A percentile compares a stretch with the other conserved stretches of the same genome.
Conservation (phyloP, 2,113 vertebrate genomes). For the Stegostoma tigrinum region DNA sequence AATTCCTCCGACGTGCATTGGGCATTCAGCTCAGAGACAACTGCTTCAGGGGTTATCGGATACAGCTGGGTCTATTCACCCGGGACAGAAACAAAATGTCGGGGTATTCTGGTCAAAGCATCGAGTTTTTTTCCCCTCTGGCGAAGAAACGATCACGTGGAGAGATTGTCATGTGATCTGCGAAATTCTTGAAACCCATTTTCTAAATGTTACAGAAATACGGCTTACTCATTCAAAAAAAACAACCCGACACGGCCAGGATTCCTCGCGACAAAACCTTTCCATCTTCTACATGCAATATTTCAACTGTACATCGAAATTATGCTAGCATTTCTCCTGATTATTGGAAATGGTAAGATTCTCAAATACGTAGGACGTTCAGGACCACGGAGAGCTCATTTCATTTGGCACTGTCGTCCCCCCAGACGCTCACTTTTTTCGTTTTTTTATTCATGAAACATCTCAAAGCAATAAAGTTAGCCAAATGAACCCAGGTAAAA, state of each 20-base stretch:
- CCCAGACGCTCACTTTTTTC: not conserved
- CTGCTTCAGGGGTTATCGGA: not conserved
- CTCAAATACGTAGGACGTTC: conserved; percentile 34
- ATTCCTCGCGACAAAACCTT: not conserved
- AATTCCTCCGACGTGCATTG: not conserved
- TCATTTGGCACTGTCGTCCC: not conserved
- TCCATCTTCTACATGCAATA: not conserved
- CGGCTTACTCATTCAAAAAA: not conserved
- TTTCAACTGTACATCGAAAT: not conserved
- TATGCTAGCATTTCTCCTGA: not conserved
- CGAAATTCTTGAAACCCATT: not conserved
- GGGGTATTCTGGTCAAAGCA: not conserved
- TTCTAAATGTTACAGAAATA: not conserved
- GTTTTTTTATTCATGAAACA: not conserved
- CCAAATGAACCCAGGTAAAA: not conserved
- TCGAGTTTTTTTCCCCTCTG: not conserved
- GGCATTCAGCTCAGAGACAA: not conserved
- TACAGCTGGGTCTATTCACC: not conserved
- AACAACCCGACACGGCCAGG: not conserved
- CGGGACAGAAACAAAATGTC: conserved; percentile 38
- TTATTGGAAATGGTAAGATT: not conserved
- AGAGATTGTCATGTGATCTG: conserved; percentile 48
- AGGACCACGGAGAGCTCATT: conserved; percentile 54
- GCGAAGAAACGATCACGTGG: conserved; percentile 48
- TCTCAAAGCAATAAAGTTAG: not conserved